phyloP scores from a whole-genome alignment of 1,140 invertebrate genomes.

The Listronotus bonariensis region DNA sequence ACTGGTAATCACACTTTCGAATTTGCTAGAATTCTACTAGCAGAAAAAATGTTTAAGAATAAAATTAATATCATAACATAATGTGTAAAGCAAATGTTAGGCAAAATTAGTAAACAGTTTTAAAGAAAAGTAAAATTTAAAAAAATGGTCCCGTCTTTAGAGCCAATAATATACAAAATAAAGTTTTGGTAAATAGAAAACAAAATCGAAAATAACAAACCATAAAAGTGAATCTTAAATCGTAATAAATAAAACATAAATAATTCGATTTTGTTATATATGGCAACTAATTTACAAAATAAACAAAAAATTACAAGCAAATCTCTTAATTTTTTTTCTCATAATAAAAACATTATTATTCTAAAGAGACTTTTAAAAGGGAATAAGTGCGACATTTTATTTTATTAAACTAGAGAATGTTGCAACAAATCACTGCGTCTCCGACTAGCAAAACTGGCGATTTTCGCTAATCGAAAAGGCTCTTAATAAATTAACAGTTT shows the following conservation, averaged over 20 bases:
- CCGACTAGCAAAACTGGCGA: slow-evolving; percentile 46
- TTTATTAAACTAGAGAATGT: slow-evolving; percentile 37
- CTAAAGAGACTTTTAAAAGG: slow-evolving; percentile 19
- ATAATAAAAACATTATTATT: slow-evolving; percentile 21
- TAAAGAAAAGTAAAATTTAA: slow-evolving; percentile 35
- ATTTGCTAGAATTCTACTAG: slow-evolving; percentile 34
- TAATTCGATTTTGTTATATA: slow-evolving; percentile 45
- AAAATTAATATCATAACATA: slow-evolving; percentile 39
- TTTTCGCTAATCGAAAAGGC: slow-evolving; percentile 37
- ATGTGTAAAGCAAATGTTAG: slow-evolving; percentile 45
- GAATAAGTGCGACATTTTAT: slow-evolving; percentile 25
- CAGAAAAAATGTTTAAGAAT: slow-evolving; percentile 28
- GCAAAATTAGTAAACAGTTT: slow-evolving; percentile 47
- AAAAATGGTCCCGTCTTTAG: slow-evolving; percentile 49
- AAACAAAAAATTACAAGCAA: slow-evolving; percentile 26
- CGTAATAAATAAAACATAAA: slow-evolving; percentile 38
- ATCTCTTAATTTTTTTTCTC: not conserved
- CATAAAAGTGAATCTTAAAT: slow-evolving; percentile 25
- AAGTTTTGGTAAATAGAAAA: slow-evolving; percentile 35
- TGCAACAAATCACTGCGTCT: slow-evolving; percentile 29
- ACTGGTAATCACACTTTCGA: slow-evolving; percentile 49
- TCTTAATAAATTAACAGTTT: slow-evolving; percentile 47
- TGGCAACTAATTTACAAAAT: slow-evolving; percentile 45
- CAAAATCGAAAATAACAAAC: slow-evolving; percentile 34
- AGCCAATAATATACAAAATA: slow-evolving; percentile 42